phyloP scores from a whole-genome alignment of 2,797 vertebrate genomes.

The Sarcophilus harrisii region DNA sequence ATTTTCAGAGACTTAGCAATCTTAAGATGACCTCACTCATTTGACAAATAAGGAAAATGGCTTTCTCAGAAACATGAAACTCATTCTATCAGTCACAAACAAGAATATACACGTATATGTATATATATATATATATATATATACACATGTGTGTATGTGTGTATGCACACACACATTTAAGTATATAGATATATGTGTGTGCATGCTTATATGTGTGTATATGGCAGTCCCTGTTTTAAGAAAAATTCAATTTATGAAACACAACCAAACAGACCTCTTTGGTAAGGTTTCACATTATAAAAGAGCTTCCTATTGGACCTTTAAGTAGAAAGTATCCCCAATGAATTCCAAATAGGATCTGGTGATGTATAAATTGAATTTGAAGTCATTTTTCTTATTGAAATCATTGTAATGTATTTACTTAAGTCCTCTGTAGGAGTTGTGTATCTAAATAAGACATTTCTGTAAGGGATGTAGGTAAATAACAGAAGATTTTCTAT shows the following conservation, averaged over 20 bases:
- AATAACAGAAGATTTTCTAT: slow-evolving; percentile 34
- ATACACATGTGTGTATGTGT: too few relatives aligned
- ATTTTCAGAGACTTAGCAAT: neutral
- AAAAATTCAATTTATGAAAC: neutral
- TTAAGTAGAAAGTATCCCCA: neutral
- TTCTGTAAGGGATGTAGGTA: slow-evolving; percentile 8
- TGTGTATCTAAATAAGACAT: neutral
- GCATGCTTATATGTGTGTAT: too few relatives aligned
- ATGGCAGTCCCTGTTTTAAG: neutral
- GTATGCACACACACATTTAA: too few relatives aligned
- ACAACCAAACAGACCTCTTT: neutral
- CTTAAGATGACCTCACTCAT: neutral
- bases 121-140: neutral
- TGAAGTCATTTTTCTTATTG: neutral
- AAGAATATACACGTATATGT: neutral
- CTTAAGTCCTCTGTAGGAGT: neutral
- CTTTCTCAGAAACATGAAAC: neutral
- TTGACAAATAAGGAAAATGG: neutral
- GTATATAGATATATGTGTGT: too few relatives aligned
- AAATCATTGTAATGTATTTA: neutral
- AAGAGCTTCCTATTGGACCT: neutral
- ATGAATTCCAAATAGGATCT: neutral
- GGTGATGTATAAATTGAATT: neutral
- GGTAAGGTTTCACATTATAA: neutral
- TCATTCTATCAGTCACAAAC: neutral